A percentile compares a stretch with the other conserved stretches of the same genome.
Evolutionary conservation across 2,113 vertebrate genomes (phyloP).

Genomic region (Tachuris rubrigastra): DNA sequence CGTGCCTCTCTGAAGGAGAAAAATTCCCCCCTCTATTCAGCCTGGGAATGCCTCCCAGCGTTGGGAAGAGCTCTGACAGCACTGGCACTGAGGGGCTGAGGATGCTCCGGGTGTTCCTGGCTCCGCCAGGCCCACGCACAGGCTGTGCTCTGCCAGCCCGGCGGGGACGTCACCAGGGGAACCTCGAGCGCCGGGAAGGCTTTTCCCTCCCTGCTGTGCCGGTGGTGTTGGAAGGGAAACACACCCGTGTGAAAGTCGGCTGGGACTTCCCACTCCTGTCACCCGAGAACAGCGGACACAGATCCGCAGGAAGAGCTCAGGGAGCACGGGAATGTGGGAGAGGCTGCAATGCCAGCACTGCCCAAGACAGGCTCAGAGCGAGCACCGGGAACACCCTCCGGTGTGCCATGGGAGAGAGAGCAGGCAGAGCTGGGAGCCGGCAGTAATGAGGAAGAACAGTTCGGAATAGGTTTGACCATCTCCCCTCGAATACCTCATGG

Average conservation of each 20-base stretch:
- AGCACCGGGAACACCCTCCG: neutral
- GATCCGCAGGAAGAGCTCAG: neutral
- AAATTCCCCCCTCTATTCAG: neutral
- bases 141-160: neutral
- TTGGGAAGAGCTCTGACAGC: neutral
- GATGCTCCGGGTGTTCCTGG: neutral
- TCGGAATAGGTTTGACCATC: neutral
- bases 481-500: neutral
- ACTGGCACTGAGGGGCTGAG: neutral
- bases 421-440: neutral
- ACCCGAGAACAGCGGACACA: neutral
- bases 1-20: no score
- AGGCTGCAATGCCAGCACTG: neutral
- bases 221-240: accelerated
- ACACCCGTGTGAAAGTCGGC: accelerated
- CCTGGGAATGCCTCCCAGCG: neutral
- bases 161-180: neutral
- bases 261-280: accelerated
- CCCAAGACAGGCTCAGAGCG: neutral
- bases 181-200: neutral
- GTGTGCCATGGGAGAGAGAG: neutral
- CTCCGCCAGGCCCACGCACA: neutral
- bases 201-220: neutral
- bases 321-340: neutral
- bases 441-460: neutral